Percentiles rank a stretch among this genome's conserved stretches.
phyloP scores from a whole-genome alignment of 2,797 vertebrate species.

The Aratinga solstitialis region DNA sequence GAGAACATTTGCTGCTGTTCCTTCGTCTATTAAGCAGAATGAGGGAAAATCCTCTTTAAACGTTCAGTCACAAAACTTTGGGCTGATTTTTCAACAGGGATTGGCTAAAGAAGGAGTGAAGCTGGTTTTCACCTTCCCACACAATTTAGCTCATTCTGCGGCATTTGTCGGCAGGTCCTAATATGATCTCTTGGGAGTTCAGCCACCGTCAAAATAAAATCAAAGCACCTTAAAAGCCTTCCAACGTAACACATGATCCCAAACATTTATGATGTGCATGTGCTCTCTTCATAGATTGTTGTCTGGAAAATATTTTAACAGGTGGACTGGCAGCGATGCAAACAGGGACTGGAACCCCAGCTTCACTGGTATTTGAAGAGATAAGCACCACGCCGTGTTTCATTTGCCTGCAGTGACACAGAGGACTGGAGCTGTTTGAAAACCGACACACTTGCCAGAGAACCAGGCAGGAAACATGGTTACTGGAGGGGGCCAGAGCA shows the following conservation, averaged over 20 bases:
- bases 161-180: not conserved
- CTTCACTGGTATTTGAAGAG: not conserved
- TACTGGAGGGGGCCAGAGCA: not conserved
- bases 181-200: not conserved
- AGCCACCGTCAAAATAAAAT: not conserved
- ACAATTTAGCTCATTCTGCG: not conserved
- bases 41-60: not conserved
- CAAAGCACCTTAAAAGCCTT: not conserved
- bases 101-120: not conserved
- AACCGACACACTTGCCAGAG: not conserved
- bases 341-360: not conserved
- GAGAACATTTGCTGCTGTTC: not conserved
- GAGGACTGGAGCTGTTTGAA: not conserved
- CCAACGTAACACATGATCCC: not conserved
- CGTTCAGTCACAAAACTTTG: not conserved
- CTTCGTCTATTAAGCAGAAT: not conserved
- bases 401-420: slow-evolving; percentile 1
- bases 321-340: not conserved
- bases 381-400: not conserved
- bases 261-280: not conserved
- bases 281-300: not conserved
- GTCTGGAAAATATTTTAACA: slow-evolving; percentile 34
- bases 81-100: not conserved
- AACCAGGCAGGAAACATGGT: slow-evolving; percentile 42
- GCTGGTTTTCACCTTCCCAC: not conserved